Evolutionary conservation across 2,888 invertebrate genomes (phyloP).

Genomic region (Pyrrhosoma nymphula): DNA sequence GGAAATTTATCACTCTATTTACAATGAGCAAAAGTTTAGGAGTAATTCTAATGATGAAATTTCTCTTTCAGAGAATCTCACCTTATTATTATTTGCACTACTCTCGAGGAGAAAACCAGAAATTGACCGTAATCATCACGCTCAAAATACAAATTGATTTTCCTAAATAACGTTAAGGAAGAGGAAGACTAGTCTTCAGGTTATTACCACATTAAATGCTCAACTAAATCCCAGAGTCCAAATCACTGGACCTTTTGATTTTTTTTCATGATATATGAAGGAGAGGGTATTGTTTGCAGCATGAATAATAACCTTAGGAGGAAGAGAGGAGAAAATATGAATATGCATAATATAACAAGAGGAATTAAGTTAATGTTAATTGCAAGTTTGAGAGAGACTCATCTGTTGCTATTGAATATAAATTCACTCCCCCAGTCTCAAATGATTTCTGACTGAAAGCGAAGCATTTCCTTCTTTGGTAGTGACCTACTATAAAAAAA

Average conservation of each 20-base stretch:
- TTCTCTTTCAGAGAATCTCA: background rate
- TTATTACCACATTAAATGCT: background rate
- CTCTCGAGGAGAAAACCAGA: background rate
- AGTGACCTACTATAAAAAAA: background rate
- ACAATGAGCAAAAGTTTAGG: conserved; percentile 46
- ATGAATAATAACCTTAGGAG: background rate
- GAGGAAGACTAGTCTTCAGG: conserved; percentile 38
- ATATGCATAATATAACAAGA: background rate
- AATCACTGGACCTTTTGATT: conserved; percentile 6
- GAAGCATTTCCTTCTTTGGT: background rate
- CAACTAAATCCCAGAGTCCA: conserved; percentile 1
- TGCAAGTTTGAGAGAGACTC: background rate
- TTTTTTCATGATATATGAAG: background rate
- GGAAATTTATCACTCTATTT: conserved; percentile 15
- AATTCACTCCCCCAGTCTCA: background rate
- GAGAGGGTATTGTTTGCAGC: background rate
- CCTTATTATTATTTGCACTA: conserved; percentile 9
- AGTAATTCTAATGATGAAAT: background rate
- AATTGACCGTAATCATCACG: background rate
- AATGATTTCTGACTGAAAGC: background rate
- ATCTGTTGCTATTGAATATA: background rate
- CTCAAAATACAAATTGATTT: conserved; percentile 10
- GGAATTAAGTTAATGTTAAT: background rate
- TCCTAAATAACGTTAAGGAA: conserved; percentile 1
- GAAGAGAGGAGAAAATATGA: background rate